phyloP scores from a whole-genome alignment of 2,797 vertebrate genomes.

The Takifugu ocellatus region DNA sequence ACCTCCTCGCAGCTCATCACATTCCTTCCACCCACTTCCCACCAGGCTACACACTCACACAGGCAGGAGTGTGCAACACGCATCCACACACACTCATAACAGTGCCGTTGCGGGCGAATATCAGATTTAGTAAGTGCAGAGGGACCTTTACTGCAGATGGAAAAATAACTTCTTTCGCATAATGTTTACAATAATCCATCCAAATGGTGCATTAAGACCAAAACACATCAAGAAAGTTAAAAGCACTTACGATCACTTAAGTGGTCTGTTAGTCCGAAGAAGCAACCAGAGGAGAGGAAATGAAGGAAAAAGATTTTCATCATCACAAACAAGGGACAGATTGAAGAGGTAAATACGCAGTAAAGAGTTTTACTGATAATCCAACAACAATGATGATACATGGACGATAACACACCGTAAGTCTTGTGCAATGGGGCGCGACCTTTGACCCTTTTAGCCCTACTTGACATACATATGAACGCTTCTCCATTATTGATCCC shows the following conservation, averaged over 20 bases:
- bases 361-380: too few species aligned
- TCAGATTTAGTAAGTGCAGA: slow-evolving; percentile 23
- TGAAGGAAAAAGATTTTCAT: slow-evolving; percentile 15
- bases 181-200: slow-evolving; percentile 47
- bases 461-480: slow-evolving; percentile 26
- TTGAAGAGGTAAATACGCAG: background rate
- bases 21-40: slow-evolving; percentile 36
- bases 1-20: slow-evolving; percentile 47
- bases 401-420: slow-evolving; percentile 24
- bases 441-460: slow-evolving; percentile 22
- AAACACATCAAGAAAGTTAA: slow-evolving; percentile 46
- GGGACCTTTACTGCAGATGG: slow-evolving; percentile 12
- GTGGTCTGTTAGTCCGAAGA: slow-evolving; percentile 62
- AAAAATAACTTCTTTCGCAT: slow-evolving; percentile 26
- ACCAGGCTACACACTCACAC: slow-evolving; percentile 33
- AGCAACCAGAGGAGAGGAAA: slow-evolving; percentile 31
- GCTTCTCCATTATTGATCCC: slow-evolving; percentile 54
- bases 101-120: slow-evolving; percentile 9
- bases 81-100: slow-evolving; percentile 2
- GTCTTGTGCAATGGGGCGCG: slow-evolving; percentile 14
- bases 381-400: slow-evolving; percentile 3
- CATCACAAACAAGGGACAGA: background rate
- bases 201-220: slow-evolving; percentile 39
- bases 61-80: slow-evolving; percentile 8
- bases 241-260: slow-evolving; percentile 72